Evolutionary conservation across 2,888 invertebrate genomes (phyloP).

Genomic region (Apodemia mormo): DNA sequence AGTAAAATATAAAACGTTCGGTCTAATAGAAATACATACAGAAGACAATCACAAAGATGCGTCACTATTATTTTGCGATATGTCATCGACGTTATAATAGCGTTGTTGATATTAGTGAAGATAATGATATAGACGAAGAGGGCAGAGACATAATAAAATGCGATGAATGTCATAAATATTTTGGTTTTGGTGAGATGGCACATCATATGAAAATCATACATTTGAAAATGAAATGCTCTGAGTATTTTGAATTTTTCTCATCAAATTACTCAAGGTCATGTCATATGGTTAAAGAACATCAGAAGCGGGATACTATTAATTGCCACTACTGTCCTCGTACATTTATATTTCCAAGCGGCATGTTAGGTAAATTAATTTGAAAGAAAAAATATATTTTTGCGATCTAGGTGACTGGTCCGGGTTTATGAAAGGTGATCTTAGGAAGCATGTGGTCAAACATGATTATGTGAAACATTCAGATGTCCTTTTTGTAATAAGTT

Average conservation of each 20-base stretch:
- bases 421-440: constrained; percentile 40
- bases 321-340: constrained; percentile 38
- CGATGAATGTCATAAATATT: constrained; percentile 30
- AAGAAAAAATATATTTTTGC: constrained; percentile 48
- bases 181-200: constrained; percentile 32
- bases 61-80: constrained; percentile 42
- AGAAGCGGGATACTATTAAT: constrained; percentile 32
- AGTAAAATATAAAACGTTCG: constrained; percentile 47
- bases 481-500: constrained; percentile 47
- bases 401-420: constrained; percentile 47
- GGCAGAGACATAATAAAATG: constrained; percentile 33
- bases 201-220: constrained; percentile 39
- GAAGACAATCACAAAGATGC: constrained; percentile 46
- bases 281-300: constrained; percentile 39
- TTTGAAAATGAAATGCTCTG: constrained; percentile 37
- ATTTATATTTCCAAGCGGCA: constrained; percentile 43
- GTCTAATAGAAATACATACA: constrained; percentile 46
- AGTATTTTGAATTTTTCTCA: constrained; percentile 37
- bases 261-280: constrained; percentile 36
- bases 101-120: constrained; percentile 49
- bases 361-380: constrained; percentile 46
- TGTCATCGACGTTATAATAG: constrained; percentile 64
- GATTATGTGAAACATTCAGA: constrained; percentile 44
- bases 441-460: constrained; percentile 46
- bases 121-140: constrained; percentile 49